These are phyloP conservation scores for Boulengeromyrus knoepffleri DNA, from an alignment of 2,113 vertebrate species.

Conservation along the genomic window DNA sequence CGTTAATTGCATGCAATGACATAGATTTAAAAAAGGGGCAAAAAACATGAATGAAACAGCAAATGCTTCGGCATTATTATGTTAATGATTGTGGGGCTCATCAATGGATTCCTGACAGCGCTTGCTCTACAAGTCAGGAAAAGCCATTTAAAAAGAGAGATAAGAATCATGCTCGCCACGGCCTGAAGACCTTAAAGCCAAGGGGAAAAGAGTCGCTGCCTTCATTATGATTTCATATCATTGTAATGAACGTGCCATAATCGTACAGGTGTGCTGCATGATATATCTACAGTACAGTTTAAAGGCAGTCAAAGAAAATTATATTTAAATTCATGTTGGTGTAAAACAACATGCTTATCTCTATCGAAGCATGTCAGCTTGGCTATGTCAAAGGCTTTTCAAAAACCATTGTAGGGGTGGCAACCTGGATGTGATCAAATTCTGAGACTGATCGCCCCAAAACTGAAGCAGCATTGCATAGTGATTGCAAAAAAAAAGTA, in stretches of 20 bases:
- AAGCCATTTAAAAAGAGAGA: background rate
- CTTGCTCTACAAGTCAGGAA: background rate
- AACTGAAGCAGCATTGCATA: too few species aligned
- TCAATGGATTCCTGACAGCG: background rate
- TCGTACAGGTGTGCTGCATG: background rate
- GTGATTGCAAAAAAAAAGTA: too few species aligned
- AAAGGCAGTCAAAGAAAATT: background rate
- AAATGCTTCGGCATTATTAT: background rate
- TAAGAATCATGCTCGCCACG: background rate
- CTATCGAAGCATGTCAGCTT: background rate
- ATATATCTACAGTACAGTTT: background rate
- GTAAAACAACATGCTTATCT: background rate
- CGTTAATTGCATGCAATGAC: background rate
- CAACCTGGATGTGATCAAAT: background rate
- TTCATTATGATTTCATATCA: background rate
- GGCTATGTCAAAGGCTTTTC: background rate
- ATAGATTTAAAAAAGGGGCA: background rate
- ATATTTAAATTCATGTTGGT: background rate
- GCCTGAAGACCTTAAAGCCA: background rate
- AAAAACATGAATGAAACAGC: background rate
- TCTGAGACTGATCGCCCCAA: background rate
- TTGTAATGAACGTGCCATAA: background rate
- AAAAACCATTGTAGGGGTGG: background rate
- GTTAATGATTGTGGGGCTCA: background rate
- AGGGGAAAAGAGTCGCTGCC: background rate